Conservation (phyloP, 2,113 vertebrate species). For the Daboia siamensis region DNA sequence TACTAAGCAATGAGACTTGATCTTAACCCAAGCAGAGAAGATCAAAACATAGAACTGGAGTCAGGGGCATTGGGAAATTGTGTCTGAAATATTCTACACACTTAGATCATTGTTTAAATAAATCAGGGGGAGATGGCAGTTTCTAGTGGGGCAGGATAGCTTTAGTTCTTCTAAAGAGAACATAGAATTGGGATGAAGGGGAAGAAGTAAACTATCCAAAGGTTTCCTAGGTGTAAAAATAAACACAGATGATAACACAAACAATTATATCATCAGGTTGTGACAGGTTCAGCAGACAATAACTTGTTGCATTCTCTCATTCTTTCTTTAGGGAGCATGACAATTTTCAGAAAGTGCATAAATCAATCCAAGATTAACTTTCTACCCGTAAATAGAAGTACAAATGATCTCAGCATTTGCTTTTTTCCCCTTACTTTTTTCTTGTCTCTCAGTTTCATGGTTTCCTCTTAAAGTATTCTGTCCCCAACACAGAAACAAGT, state of each 20-base stretch:
- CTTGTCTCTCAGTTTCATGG: not conserved
- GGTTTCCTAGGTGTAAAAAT: conserved; percentile 50
- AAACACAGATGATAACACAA: conserved; percentile 21
- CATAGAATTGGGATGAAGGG: conserved; percentile 18
- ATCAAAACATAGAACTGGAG: not conserved
- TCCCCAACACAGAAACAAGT: not conserved
- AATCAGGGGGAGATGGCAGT: conserved; percentile 33
- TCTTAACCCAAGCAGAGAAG: not conserved
- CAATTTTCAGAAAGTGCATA: conserved; percentile 17
- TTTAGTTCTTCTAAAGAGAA: conserved; percentile 36
- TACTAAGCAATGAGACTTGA: not conserved
- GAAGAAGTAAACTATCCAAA: conserved; percentile 43
- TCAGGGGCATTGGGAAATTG: conserved; percentile 18
- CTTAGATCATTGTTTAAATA: conserved; percentile 49
- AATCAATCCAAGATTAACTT: conserved; percentile 38
- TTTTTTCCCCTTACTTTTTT: not conserved
- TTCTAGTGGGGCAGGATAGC: conserved; percentile 34
- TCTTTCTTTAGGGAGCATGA: conserved; percentile 37
- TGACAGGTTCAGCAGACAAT: conserved; percentile 28
- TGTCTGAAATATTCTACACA: conserved; percentile 32
- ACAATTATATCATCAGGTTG: conserved; percentile 13
- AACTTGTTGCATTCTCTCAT: conserved; percentile 30
- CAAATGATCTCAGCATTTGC: conserved; percentile 8
- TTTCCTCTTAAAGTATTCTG: not conserved
- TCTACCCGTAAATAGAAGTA: conserved; percentile 25